Percentiles rank a stretch among this genome's conserved stretches.
These are phyloP conservation scores for Entomyzon cyanotis DNA, from an alignment of 2,113 vertebrate species.

Conservation along the genomic window DNA sequence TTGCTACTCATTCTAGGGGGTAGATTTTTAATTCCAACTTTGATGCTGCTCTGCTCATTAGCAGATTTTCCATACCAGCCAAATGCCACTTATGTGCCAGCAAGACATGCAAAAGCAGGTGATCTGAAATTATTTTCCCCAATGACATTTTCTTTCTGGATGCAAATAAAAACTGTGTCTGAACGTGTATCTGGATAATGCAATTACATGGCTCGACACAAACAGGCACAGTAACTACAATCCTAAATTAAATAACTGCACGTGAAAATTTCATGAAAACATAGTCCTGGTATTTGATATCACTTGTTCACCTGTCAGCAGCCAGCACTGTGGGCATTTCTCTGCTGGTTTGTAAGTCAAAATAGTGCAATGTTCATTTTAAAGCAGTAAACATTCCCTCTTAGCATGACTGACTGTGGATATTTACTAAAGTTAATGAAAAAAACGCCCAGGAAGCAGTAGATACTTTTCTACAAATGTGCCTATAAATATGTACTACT, in stretches of 20 bases:
- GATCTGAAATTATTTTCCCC: conserved; percentile 11
- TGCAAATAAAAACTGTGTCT: neutral
- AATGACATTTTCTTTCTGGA: neutral
- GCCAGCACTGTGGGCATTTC: neutral
- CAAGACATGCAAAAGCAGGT: neutral
- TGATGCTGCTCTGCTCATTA: neutral
- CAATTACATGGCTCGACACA: neutral
- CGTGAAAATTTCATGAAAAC: neutral
- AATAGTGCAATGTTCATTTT: neutral
- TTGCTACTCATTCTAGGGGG: neutral
- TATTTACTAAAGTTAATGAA: neutral
- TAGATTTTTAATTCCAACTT: neutral
- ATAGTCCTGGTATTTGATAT: neutral
- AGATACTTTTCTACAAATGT: neutral
- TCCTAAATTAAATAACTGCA: neutral
- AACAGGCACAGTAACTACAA: neutral
- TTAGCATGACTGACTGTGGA: neutral
- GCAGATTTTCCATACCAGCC: neutral
- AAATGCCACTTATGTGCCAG: neutral
- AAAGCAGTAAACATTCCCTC: neutral
- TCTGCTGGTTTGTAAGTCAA: neutral
- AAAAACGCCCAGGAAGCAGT: neutral
- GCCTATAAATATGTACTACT: neutral
- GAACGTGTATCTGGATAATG: neutral
- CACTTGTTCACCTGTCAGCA: neutral